Conservation (phyloP, 2,113 vertebrate species). For the Dipodomys ordii region DNA sequence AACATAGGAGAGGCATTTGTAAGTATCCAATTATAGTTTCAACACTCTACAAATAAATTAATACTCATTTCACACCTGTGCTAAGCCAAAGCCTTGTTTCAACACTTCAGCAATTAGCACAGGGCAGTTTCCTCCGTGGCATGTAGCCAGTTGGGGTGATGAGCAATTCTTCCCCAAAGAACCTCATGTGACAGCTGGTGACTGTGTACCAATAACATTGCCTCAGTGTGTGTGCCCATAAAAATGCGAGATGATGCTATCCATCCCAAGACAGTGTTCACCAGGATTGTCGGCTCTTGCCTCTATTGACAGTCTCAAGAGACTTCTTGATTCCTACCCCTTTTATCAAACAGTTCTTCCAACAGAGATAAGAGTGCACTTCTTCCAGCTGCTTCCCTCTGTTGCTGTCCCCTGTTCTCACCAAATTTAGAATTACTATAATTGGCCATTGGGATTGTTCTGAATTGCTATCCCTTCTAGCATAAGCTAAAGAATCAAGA, state of each 20-base stretch:
- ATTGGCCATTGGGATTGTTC: not conserved
- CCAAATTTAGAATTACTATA: not conserved
- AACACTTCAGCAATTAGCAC: slow-evolving; percentile 24
- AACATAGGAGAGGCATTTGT: slow-evolving; percentile 24
- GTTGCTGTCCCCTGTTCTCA: not conserved
- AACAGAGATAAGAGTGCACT: slow-evolving; percentile 41
- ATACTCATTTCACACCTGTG: slow-evolving; percentile 49
- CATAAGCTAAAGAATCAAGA: not conserved
- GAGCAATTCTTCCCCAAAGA: slow-evolving; percentile 61
- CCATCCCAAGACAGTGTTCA: not conserved
- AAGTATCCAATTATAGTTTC: slow-evolving; percentile 61
- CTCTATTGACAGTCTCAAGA: slow-evolving; percentile 27
- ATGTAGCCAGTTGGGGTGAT: slow-evolving; percentile 66
- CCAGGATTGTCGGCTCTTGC: slow-evolving; percentile 7
- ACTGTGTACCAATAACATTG: not conserved
- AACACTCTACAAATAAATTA: slow-evolving; percentile 54
- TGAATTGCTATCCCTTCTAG: not conserved
- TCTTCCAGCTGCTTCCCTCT: slow-evolving; percentile 18
- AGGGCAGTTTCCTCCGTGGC: slow-evolving; percentile 65
- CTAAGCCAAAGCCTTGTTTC: slow-evolving; percentile 22
- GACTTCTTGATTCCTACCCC: not conserved
- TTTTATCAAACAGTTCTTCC: slow-evolving; percentile 36
- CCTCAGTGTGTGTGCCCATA: slow-evolving; percentile 68
- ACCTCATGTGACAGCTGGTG: slow-evolving; percentile 58
- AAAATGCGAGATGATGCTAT: not conserved